These are phyloP conservation scores for Megaceryle maxima DNA, from an alignment of 2,113 vertebrate species.

Conservation along the genomic window DNA sequence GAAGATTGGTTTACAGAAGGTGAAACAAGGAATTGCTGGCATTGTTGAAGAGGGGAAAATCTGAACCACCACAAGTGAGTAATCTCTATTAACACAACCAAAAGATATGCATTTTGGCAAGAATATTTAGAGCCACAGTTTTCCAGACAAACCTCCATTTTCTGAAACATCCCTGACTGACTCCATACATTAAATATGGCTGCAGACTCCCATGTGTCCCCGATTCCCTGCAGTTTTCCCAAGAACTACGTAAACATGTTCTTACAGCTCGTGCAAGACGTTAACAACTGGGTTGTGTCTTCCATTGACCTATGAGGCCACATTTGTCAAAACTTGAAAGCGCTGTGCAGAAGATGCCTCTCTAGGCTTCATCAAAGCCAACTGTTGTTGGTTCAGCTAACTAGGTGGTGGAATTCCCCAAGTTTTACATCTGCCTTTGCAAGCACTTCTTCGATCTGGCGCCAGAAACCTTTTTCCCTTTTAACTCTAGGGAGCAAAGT, in stretches of 20 bases:
- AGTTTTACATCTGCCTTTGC: conserved; percentile 28
- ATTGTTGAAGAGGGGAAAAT: not conserved
- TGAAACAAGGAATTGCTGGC: not conserved
- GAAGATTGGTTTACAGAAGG: not conserved
- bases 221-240: not conserved
- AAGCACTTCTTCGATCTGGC: not conserved
- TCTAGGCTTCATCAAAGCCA: conserved; percentile 25
- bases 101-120: not conserved
- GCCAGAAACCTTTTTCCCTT: conserved; percentile 59
- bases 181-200: not conserved
- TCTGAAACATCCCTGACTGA: not conserved
- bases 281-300: conserved; percentile 37
- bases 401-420: conserved; percentile 63
- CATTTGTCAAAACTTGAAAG: conserved; percentile 54
- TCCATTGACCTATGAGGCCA: conserved; percentile 30
- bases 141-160: conserved; percentile 29
- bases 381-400: conserved; percentile 38
- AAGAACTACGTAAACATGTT: not conserved
- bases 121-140: not conserved
- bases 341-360: conserved; percentile 19
- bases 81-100: not conserved
- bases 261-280: not conserved
- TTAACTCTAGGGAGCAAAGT: conserved; percentile 13
- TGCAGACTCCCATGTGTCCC: not conserved
- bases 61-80: not conserved